Conservation (phyloP, 2,888 invertebrate species). For the Azorinus chamasolen region DNA sequence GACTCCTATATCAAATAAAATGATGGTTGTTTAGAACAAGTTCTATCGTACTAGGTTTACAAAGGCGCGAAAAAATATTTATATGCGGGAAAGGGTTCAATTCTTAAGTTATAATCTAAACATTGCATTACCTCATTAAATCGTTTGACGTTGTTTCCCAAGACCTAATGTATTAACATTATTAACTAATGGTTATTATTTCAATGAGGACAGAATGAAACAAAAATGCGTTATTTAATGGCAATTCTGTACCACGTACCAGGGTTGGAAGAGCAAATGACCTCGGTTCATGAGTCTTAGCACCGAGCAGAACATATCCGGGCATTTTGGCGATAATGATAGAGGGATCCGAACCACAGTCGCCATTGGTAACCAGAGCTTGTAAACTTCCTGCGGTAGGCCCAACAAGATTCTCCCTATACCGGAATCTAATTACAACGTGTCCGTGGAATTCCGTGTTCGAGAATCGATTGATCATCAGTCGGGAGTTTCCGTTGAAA, state of each 20-base stretch:
- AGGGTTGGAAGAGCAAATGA: constrained; percentile 51
- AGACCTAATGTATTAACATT: too few species aligned
- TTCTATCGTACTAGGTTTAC: too few species aligned
- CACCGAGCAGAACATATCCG: constrained; percentile 64
- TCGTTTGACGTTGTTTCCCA: too few species aligned
- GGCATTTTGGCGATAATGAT: constrained; percentile 71
- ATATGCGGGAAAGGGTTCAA: too few species aligned
- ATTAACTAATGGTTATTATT: too few species aligned
- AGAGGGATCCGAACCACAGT: constrained; percentile 76
- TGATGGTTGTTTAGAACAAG: too few species aligned
- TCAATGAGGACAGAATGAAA: too few species aligned
- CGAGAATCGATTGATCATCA: constrained; percentile 75
- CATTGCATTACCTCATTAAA: too few species aligned
- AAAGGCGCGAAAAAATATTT: too few species aligned
- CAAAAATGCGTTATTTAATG: too few species aligned
- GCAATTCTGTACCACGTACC: constrained; percentile 27
- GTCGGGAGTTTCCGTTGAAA: constrained; percentile 74
- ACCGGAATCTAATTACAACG: constrained; percentile 75
- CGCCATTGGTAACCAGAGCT: constrained; percentile 78
- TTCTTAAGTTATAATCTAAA: too few species aligned
- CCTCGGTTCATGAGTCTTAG: constrained; percentile 49
- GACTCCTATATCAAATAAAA: too few species aligned
- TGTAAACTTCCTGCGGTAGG: constrained; percentile 43
- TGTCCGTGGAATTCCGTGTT: constrained; percentile 72
- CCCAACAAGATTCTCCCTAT: constrained; percentile 49